phyloP scores from a whole-genome alignment of 2,888 invertebrate genomes.

The Drosophila algonquin region DNA sequence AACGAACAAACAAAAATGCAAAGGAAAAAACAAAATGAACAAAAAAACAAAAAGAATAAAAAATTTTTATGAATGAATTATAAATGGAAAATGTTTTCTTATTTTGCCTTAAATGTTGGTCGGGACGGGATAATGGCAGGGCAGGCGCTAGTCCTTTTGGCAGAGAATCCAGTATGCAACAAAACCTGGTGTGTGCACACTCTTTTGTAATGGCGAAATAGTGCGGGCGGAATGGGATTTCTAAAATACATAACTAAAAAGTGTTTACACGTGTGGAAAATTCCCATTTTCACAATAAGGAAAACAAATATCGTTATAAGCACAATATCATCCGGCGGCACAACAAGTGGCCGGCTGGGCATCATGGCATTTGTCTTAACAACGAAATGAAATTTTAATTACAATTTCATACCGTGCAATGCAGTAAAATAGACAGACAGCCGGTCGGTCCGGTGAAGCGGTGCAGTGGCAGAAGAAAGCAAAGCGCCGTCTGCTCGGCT shows the following conservation, averaged over 20 bases:
- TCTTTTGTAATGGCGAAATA: not conserved
- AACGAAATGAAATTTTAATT: slow-evolving; percentile 58
- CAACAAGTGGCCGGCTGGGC: slow-evolving; percentile 1
- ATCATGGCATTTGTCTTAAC: slow-evolving; percentile 20
- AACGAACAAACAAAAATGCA: slow-evolving; percentile 65
- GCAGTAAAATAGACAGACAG: slow-evolving; percentile 16
- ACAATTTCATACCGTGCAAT: slow-evolving; percentile 34
- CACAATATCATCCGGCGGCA: not conserved
- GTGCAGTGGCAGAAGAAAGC: slow-evolving; percentile 11
- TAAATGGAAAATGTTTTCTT: slow-evolving; percentile 61
- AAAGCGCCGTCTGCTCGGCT: not conserved
- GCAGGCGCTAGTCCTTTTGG: not conserved
- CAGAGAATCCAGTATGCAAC: not conserved
- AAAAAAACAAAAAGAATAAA: slow-evolving; percentile 76
- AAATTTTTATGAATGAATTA: slow-evolving; percentile 83
- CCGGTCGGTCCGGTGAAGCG: not conserved
- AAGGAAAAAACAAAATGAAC: slow-evolving; percentile 54
- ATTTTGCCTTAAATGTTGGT: slow-evolving; percentile 33
- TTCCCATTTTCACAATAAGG: not conserved
- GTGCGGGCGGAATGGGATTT: not conserved
- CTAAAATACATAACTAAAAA: not conserved
- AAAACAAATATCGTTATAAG: not conserved
- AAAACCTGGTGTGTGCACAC: not conserved
- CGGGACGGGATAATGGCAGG: not conserved
- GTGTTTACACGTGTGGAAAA: not conserved